These are phyloP conservation scores for Lasioglossum marginatum DNA, from an alignment of 2,888 invertebrate genomes.

Conservation along the genomic window DNA sequence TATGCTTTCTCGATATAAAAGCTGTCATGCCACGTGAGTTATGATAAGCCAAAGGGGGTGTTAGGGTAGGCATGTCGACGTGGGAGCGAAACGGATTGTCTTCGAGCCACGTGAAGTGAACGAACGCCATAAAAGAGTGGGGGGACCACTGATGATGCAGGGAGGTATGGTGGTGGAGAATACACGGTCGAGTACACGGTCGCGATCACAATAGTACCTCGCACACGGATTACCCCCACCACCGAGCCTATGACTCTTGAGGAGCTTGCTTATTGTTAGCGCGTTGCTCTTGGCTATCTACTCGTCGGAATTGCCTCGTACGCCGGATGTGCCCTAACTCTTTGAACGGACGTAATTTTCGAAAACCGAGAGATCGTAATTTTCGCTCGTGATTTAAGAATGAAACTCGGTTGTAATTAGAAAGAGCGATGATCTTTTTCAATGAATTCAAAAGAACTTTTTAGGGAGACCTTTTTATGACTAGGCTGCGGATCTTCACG, in stretches of 20 bases:
- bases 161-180: neutral
- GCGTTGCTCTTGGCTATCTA: slow-evolving; percentile 1
- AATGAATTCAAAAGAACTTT: no score
- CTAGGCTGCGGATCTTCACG: no score
- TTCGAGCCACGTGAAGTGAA: neutral
- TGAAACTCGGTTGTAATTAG: no score
- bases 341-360: no score
- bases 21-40: neutral
- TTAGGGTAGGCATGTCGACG: neutral
- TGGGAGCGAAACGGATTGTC: neutral
- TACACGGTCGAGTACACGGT: neutral
- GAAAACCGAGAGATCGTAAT: no score
- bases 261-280: neutral
- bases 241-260: neutral
- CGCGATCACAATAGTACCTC: neutral
- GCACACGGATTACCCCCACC: neutral
- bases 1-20: neutral
- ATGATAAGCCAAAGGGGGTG: neutral
- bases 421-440: no score
- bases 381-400: no score
- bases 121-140: slow-evolving; percentile 2
- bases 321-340: neutral
- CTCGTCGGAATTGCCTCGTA: neutral
- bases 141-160: no score
- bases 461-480: no score